phyloP scores from a whole-genome alignment of 2,797 vertebrate genomes.

The Paedocypris micromegethes region DNA sequence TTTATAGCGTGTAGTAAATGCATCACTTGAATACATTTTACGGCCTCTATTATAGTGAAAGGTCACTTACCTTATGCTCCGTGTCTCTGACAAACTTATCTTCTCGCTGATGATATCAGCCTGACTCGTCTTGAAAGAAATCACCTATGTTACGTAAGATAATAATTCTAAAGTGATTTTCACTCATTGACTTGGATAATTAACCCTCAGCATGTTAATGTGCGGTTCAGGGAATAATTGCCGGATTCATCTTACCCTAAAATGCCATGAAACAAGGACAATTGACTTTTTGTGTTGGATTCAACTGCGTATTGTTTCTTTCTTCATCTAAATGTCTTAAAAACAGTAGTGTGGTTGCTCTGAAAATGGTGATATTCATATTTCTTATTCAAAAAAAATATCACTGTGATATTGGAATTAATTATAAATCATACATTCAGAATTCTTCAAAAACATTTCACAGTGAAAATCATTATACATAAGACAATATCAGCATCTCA shows the following conservation, averaged over 20 bases:
- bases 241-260: conserved; percentile 13
- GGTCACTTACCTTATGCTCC: conserved; percentile 57
- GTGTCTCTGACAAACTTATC: conserved; percentile 49
- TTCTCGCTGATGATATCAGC: conserved; percentile 24
- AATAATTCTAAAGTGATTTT: conserved; percentile 16
- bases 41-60: conserved; percentile 57
- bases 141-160: conserved; percentile 2
- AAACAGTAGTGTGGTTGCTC: too few relatives aligned
- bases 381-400: too few relatives aligned
- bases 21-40: conserved; percentile 62
- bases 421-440: too few relatives aligned
- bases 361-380: too few relatives aligned
- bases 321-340: too few relatives aligned
- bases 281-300: conserved; percentile 2
- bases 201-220: conserved; percentile 20
- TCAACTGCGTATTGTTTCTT: neutral
- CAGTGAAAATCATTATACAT: too few relatives aligned
- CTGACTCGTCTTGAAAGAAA: conserved; percentile 10
- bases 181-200: conserved; percentile 23
- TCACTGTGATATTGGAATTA: too few relatives aligned
- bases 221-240: conserved; percentile 20
- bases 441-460: too few relatives aligned
- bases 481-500: too few relatives aligned
- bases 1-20: conserved; percentile 59
- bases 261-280: conserved; percentile 21